Evolutionary conservation across 2,888 invertebrate species (phyloP).

Genomic region (Zaprionus lineosus): DNA sequence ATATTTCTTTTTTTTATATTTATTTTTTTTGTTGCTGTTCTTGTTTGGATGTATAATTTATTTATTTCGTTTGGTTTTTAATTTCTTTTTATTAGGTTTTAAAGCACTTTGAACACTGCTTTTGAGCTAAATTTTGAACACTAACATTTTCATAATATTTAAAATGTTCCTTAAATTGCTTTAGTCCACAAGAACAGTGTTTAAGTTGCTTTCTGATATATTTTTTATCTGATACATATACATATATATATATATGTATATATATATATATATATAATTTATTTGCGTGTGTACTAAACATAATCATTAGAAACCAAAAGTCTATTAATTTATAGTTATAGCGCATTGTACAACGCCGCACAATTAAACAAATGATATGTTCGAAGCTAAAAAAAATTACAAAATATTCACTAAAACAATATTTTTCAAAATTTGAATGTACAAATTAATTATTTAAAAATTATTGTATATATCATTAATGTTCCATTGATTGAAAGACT

Average conservation of each 20-base stretch:
- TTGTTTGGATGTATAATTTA: constrained; percentile 39
- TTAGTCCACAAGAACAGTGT: constrained; percentile 57
- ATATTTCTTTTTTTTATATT: constrained; percentile 13
- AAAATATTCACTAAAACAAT: constrained; percentile 47
- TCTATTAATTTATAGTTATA: constrained; percentile 41
- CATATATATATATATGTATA: too few relatives aligned
- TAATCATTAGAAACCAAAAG: constrained; percentile 25
- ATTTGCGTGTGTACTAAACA: constrained; percentile 12
- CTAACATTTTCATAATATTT: constrained; percentile 65
- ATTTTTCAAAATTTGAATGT: constrained; percentile 12
- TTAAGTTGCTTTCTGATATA: constrained; percentile 34
- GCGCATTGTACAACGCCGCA: constrained; percentile 27
- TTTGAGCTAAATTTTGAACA: constrained; percentile 72
- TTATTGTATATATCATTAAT: not conserved
- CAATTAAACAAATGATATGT: constrained; percentile 68
- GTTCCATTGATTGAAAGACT: constrained; percentile 8
- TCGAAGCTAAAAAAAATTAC: constrained; percentile 40
- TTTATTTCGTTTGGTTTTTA: constrained; percentile 19
- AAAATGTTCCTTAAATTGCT: constrained; percentile 73
- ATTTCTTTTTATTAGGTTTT: constrained; percentile 19
- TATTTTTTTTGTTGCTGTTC: too few relatives aligned
- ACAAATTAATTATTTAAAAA: constrained; percentile 5
- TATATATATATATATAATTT: too few relatives aligned
- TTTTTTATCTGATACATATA: too few relatives aligned
- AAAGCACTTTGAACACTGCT: constrained; percentile 65